Evolutionary conservation across 1,140 invertebrate genomes (phyloP), one percentile per base, ranked within the genome.

Genomic region (Zaprionus taronus): DNA sequence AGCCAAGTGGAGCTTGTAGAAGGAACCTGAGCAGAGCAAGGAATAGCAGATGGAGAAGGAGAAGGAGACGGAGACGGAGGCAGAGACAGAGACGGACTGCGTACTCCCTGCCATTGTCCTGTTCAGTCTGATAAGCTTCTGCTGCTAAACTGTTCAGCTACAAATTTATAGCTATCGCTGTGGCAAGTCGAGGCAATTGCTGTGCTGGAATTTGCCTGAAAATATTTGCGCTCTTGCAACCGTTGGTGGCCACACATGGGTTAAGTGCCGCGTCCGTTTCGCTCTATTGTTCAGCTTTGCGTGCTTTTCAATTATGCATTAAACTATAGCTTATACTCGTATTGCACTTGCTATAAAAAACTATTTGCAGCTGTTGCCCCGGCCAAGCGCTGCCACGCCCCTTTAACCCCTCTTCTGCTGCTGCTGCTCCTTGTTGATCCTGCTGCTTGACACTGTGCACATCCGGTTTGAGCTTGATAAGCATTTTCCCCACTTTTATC

Each of bases 241-340:
- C 22, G 15, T 9, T 34, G 12, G 36, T 34, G 47, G 57, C 15
- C 57, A 68, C 70, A 82, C 78, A 82, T 77, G 81, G 72, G 55
- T 68, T 75, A 55, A 69, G 57, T 41, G 41, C 22, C 56, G 44
- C 49, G 41, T 67, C 69, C 44, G 24, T 44, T 47, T 26, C 15
- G 57, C 51, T 75, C 79, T 82, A 82, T 85, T 82, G 83, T 85
- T 79, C 65, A 73, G 67, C 85, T 77, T 82, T 90, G 81, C 85
- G 85, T 89, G 85, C 79, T 90, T 89, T 90, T 89, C 85, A 90
- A 89, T 89, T 89, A 89, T 89, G 81, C 85, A 89, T 89, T 87
- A 83, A 87, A 82, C 83, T 77, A 81, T 76, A 83, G 82, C 76
- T 76, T 74, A 75, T 63, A n/a, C n/a, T n/a, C n/a, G n/a, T n/a